phyloP scores from a whole-genome alignment of 2,113 vertebrate genomes.

The Pseudorectes ferrugineus region DNA sequence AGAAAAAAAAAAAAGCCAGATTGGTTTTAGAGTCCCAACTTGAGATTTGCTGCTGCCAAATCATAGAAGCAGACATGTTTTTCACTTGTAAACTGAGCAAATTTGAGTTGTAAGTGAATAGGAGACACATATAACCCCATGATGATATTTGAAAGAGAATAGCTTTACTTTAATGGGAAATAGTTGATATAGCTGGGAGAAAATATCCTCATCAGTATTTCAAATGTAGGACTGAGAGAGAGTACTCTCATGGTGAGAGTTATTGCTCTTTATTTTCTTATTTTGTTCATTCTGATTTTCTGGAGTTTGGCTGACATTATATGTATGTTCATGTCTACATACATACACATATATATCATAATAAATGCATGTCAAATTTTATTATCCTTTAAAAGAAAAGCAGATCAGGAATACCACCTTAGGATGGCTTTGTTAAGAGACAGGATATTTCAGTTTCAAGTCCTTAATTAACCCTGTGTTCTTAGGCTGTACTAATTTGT shows the following conservation, averaged over 20 bases:
- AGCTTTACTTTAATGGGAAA: not conserved
- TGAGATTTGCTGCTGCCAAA: not conserved
- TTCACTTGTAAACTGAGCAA: not conserved
- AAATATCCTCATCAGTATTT: not conserved
- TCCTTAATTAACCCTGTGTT: not conserved
- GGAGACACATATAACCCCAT: not conserved
- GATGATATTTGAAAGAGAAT: not conserved
- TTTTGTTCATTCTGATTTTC: not conserved
- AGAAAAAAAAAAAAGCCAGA: fast-evolving
- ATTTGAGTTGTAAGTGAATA: not conserved
- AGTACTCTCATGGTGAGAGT: not conserved
- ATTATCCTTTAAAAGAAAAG: not conserved
- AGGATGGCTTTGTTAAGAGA: not conserved
- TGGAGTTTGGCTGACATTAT: not conserved
- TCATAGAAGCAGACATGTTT: not conserved
- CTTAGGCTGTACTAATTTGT: not conserved
- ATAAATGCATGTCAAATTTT: not conserved
- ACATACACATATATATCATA: not conserved
- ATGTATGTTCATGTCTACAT: not conserved
- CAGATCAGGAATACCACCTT: not conserved
- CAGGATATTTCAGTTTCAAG: not conserved
- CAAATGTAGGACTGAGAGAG: not conserved
- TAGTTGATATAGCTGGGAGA: not conserved
- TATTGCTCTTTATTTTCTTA: not conserved
- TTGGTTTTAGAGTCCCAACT: not conserved